Evolutionary conservation across 1,140 invertebrate genomes (phyloP).

Genomic region (Lasioglossum baleicum): DNA sequence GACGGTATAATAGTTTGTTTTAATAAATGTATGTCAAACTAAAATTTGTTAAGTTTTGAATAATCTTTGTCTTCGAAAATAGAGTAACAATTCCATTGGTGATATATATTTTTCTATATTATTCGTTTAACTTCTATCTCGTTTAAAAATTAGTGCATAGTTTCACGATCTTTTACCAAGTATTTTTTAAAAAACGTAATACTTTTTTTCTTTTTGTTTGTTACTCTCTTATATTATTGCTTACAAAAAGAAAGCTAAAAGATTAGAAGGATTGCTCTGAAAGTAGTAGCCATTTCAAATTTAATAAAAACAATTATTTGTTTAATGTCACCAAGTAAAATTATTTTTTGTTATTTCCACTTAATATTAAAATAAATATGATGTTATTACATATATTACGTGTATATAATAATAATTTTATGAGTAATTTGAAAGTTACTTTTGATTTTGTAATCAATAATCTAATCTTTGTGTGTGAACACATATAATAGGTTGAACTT

Average conservation of each 20-base stretch:
- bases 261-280: neutral
- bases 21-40: neutral
- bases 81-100: neutral
- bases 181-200: conserved; percentile 7
- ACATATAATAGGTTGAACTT: neutral
- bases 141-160: conserved; percentile 14
- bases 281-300: neutral
- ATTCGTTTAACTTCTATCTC: neutral
- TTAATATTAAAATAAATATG: neutral
- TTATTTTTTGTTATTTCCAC: neutral
- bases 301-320: neutral
- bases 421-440: too few relatives aligned
- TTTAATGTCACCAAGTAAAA: neutral
- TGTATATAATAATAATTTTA: too few relatives aligned
- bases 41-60: neutral
- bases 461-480: neutral
- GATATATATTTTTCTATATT: neutral
- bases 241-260: neutral
- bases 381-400: too few relatives aligned
- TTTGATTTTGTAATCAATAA: neutral
- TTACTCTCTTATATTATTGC: neutral
- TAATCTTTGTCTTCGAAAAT: neutral
- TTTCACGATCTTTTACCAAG: neutral
- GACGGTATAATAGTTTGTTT: neutral
- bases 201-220: neutral